These are phyloP conservation scores for Clavelina lepadiformis DNA, from an alignment of 23 tunicate species.

Conservation along the genomic window DNA sequence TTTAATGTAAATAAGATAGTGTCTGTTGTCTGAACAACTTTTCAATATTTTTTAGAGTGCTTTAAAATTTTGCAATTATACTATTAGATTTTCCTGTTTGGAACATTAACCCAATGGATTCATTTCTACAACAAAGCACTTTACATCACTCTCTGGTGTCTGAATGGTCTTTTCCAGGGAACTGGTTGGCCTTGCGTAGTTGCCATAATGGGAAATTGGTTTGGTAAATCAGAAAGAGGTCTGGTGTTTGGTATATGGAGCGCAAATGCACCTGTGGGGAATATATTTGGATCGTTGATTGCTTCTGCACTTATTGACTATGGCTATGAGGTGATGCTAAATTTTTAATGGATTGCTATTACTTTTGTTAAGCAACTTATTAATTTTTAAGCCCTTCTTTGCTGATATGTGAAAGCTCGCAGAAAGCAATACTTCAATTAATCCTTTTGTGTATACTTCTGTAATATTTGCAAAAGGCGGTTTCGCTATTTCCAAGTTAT, in stretches of 20 bases:
- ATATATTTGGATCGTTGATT: conserved; percentile 51
- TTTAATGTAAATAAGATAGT: not conserved
- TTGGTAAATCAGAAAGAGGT: conserved; percentile 52
- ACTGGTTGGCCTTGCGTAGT: conserved; percentile 76
- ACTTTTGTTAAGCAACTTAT: no score
- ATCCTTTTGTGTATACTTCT: no score
- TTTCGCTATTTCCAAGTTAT: no score
- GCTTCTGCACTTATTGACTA: conserved; percentile 21
- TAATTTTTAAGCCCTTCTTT: no score
- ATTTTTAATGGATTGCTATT: no score
- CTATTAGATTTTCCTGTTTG: conserved; percentile 46
- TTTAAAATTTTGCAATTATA: conserved; percentile 1
- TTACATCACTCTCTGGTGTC: conserved; percentile 48
- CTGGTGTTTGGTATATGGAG: conserved; percentile 80
- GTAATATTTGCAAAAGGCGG: no score
- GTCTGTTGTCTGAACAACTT: not conserved
- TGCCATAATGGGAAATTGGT: conserved; percentile 78
- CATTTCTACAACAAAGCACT: conserved; percentile 53
- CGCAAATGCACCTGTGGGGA: conserved; percentile 62
- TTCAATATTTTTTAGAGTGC: not conserved
- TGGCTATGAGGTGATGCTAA: conserved; percentile 70
- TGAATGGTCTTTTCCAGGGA: conserved; percentile 62
- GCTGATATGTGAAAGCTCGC: no score
- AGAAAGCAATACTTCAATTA: no score
- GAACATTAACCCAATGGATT: conserved; percentile 49